Evolutionary conservation across 2,888 invertebrate genomes (phyloP).

Genomic region (Colletes collaris): DNA sequence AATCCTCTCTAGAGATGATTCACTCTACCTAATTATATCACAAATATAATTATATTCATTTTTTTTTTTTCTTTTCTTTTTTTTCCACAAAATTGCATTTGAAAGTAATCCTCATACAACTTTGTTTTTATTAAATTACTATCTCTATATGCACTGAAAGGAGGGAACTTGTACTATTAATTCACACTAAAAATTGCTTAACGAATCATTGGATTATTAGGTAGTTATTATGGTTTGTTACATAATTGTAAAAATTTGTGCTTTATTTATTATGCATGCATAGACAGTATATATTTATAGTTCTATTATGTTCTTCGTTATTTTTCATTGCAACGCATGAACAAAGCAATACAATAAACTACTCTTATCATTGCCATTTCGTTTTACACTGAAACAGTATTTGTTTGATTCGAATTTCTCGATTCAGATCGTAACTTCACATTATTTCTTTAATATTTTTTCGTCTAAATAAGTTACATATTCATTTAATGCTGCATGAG

Average conservation of each 20-base stretch:
- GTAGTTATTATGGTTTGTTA: slow-evolving; percentile 44
- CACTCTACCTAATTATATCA: slow-evolving; percentile 63
- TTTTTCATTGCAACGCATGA: slow-evolving; percentile 29
- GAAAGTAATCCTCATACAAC: slow-evolving; percentile 47
- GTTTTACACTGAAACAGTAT: slow-evolving; percentile 16
- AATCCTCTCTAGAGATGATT: slow-evolving; percentile 80
- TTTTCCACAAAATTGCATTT: slow-evolving; percentile 52
- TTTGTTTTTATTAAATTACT: slow-evolving; percentile 52
- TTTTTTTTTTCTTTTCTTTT: slow-evolving; percentile 26
- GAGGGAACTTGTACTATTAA: slow-evolving; percentile 58
- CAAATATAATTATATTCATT: slow-evolving; percentile 54
- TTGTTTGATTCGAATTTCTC: not conserved
- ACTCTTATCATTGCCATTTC: slow-evolving; percentile 21
- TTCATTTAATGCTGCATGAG: slow-evolving; percentile 76
- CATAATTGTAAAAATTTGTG: slow-evolving; percentile 34
- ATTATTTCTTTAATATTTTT: slow-evolving; percentile 21
- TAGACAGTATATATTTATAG: slow-evolving; percentile 23
- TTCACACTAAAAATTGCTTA: slow-evolving; percentile 58
- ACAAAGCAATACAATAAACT: slow-evolving; percentile 9
- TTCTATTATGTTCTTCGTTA: slow-evolving; percentile 33
- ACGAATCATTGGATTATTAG: slow-evolving; percentile 42
- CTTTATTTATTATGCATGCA: slow-evolving; percentile 52
- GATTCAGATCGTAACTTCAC: slow-evolving; percentile 15
- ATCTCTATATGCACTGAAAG: slow-evolving; percentile 59
- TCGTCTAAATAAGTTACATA: slow-evolving; percentile 39